phyloP scores from a whole-genome alignment of 2,888 invertebrate species.

The Apamea crenata region DNA sequence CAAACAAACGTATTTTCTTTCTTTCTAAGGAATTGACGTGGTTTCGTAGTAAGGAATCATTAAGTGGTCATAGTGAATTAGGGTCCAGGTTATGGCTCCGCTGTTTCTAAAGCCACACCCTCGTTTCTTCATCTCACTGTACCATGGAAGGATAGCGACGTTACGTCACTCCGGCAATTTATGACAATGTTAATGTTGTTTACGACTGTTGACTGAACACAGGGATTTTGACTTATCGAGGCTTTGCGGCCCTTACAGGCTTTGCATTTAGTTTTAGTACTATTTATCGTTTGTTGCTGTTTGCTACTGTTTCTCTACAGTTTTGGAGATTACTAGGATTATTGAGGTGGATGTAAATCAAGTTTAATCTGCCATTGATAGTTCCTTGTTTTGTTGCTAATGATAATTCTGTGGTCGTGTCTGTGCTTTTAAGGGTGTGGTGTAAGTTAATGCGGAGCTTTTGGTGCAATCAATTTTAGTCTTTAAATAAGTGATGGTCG shows the following conservation, averaged over 20 bases:
- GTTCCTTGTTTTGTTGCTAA: slow-evolving; percentile 30
- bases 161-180: slow-evolving; percentile 72
- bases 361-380: slow-evolving; percentile 39
- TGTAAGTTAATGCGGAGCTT: slow-evolving; percentile 13
- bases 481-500: not conserved
- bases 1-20: no score
- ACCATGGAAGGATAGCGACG: slow-evolving; percentile 63
- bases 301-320: slow-evolving; percentile 43
- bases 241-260: slow-evolving; percentile 41
- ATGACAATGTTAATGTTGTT: slow-evolving; percentile 72
- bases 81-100: slow-evolving; percentile 6
- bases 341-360: slow-evolving; percentile 36
- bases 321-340: slow-evolving; percentile 40
- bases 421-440: not conserved
- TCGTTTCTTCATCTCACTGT: slow-evolving; percentile 60
- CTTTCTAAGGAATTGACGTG: no score
- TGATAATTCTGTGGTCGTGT: slow-evolving; percentile 24
- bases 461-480: not conserved
- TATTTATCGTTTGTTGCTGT: slow-evolving; percentile 48
- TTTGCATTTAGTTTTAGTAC: slow-evolving; percentile 53
- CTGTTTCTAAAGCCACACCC: slow-evolving; percentile 26
- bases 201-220: slow-evolving; percentile 66
- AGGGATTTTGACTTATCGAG: slow-evolving; percentile 64
- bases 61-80: no score
- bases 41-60: no score